These are phyloP conservation scores for Sorex araneus DNA, from an alignment of 2,113 vertebrate species.

Conservation along the genomic window DNA sequence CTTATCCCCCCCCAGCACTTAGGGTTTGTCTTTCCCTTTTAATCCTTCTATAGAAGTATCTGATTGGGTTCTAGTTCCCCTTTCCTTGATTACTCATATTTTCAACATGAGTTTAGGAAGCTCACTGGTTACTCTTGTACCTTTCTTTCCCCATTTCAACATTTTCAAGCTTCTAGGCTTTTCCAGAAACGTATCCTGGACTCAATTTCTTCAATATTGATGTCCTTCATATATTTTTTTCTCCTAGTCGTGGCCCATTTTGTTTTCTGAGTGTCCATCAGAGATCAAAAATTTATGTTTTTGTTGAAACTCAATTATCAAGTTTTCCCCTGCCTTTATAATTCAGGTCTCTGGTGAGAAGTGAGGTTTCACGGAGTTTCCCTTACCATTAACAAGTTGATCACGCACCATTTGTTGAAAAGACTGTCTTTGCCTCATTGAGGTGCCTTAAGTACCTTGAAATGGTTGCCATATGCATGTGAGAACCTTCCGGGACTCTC, in stretches of 20 bases:
- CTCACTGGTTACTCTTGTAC: background rate
- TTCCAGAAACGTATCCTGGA: background rate
- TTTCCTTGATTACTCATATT: constrained; percentile 7
- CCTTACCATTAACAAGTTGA: background rate
- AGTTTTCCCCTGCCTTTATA: too few species aligned
- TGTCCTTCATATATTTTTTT: constrained; percentile 15
- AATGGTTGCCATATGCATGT: too few species aligned
- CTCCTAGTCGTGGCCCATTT: constrained; percentile 3
- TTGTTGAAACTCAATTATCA: constrained; percentile 8
- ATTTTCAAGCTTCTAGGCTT: background rate
- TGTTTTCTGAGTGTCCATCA: constrained; percentile 12
- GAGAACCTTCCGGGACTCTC: background rate
- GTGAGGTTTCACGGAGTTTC: background rate
- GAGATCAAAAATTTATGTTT: background rate
- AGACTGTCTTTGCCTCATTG: background rate
- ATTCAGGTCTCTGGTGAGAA: constrained; percentile 1
- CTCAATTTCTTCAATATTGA: background rate
- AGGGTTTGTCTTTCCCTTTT: background rate
- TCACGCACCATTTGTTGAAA: constrained; percentile 46
- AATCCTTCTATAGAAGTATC: background rate
- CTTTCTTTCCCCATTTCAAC: constrained; percentile 15
- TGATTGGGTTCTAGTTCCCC: background rate
- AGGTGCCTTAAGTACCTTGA: background rate
- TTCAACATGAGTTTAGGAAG: background rate
- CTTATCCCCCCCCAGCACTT: background rate